Conservation (phyloP, 2,797 vertebrate species). For the Enteromius afrohamiltoni region DNA sequence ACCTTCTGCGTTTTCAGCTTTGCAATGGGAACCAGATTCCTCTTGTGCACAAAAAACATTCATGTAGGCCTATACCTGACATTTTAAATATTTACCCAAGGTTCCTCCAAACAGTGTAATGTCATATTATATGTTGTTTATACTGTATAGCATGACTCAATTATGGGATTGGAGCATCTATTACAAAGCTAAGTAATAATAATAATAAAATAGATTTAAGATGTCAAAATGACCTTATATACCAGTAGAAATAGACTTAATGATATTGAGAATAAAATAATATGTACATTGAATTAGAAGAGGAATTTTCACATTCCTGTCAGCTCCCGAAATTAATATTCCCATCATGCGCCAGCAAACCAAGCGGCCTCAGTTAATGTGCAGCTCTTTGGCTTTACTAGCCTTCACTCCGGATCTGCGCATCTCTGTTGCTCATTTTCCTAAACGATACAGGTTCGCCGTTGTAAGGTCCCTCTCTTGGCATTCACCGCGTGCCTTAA, state of each 20-base stretch:
- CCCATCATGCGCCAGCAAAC: constrained; percentile 48
- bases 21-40: neutral
- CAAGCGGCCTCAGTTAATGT: constrained; percentile 34
- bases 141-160: neutral
- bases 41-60: neutral
- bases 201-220: too few relatives aligned
- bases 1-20: neutral
- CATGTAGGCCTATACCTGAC: neutral
- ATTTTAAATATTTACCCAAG: neutral
- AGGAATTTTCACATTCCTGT: constrained; percentile 30
- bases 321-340: constrained; percentile 52
- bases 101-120: neutral
- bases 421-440: constrained; percentile 5
- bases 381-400: constrained; percentile 18
- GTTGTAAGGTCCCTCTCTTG: constrained; percentile 81
- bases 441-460: constrained; percentile 29
- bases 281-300: neutral
- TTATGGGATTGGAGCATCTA: neutral
- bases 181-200: too few relatives aligned
- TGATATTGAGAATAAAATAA: neutral
- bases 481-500: constrained; percentile 96
- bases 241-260: neutral
- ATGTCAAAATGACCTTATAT: neutral
- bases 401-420: neutral
- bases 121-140: neutral